Percentiles rank a stretch among this genome's conserved stretches.
Conservation (phyloP, 2,797 vertebrate species). For the Tapera naevia region DNA sequence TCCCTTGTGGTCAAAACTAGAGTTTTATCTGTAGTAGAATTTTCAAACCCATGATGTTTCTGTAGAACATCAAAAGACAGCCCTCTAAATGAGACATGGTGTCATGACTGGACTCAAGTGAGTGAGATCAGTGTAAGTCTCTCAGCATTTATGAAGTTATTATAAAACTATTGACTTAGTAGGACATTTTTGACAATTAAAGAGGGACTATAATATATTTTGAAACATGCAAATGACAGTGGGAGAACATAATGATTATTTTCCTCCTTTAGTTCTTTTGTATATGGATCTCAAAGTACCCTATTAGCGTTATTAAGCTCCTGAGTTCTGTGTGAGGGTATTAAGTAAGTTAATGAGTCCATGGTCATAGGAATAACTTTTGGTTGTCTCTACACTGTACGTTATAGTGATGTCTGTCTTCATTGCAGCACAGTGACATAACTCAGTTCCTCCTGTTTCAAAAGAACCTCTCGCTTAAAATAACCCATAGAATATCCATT, state of each 20-base stretch:
- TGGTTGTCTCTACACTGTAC: background rate
- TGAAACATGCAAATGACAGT: conserved; percentile 44
- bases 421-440: background rate
- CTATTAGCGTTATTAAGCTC: conserved; percentile 51
- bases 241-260: conserved; percentile 36
- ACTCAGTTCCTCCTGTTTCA: background rate
- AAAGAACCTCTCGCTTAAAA: background rate
- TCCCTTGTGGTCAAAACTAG: background rate
- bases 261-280: conserved; percentile 20
- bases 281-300: conserved; percentile 12
- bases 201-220: conserved; percentile 62
- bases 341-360: conserved; percentile 17
- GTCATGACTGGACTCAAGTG: rapidly evolving
- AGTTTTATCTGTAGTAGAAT: background rate
- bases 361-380: background rate
- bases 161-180: conserved; percentile 60
- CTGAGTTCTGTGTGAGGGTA: background rate
- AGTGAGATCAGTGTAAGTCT: background rate
- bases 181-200: conserved; percentile 46
- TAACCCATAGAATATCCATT: background rate
- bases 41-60: background rate
- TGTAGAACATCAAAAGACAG: background rate
- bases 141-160: background rate
- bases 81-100: background rate
- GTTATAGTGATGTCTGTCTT: background rate